These are phyloP conservation scores for Gasteruption jaculator DNA, from an alignment of 2,888 invertebrate genomes.

Conservation along the genomic window DNA sequence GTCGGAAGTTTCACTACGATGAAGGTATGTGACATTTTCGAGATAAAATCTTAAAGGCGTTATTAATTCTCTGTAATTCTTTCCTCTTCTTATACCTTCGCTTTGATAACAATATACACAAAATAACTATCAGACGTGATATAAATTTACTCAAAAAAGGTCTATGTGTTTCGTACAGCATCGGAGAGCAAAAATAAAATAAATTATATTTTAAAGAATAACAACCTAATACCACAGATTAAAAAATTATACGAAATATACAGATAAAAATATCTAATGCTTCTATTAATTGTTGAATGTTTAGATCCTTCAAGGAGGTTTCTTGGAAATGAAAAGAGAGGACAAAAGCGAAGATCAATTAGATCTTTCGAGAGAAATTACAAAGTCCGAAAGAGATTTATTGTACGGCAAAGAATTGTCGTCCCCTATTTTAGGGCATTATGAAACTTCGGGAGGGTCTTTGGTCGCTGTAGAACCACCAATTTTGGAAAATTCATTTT, in stretches of 20 bases:
- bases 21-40: conserved; percentile 62
- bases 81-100: too few species aligned
- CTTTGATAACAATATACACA: too few species aligned
- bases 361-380: conserved; percentile 50
- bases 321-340: conserved; percentile 45
- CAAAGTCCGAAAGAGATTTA: conserved; percentile 22
- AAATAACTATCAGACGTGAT: too few species aligned
- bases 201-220: conserved; percentile 5
- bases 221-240: neutral
- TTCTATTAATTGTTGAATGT: conserved; percentile 1
- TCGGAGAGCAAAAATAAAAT: too few species aligned
- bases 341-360: conserved; percentile 50
- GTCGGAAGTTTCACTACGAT: conserved; percentile 73
- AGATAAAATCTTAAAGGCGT: too few species aligned
- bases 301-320: conserved; percentile 51
- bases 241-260: too few species aligned
- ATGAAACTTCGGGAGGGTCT: conserved; percentile 56
- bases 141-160: too few species aligned
- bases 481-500: conserved; percentile 61
- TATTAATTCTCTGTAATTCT: too few species aligned
- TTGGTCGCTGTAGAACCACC: conserved; percentile 54
- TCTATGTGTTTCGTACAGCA: too few species aligned
- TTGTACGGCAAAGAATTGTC: conserved; percentile 56
- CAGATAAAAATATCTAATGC: neutral
- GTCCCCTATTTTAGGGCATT: conserved; percentile 59